Evolutionary conservation across 2,888 invertebrate species (phyloP).

Genomic region (Apotomis capreana): DNA sequence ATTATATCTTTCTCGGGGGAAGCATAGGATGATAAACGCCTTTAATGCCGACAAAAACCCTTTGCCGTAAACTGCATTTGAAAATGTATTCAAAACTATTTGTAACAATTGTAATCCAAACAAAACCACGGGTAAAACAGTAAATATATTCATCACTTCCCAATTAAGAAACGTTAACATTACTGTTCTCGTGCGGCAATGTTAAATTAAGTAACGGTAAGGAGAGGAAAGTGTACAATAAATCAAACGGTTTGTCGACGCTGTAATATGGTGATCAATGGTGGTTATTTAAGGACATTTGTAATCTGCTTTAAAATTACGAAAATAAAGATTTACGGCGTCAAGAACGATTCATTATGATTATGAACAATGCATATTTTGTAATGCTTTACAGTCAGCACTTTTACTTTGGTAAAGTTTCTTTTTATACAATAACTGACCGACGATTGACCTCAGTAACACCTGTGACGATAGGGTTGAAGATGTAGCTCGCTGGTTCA

Average conservation of each 20-base stretch:
- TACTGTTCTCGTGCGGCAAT: slow-evolving; percentile 35
- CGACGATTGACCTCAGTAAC: too few species aligned
- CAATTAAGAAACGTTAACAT: slow-evolving; percentile 59
- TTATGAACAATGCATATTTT: not conserved
- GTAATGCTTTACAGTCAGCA: not conserved
- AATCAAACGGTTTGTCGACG: slow-evolving; percentile 66
- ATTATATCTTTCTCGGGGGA: too few species aligned
- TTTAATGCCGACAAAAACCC: too few species aligned
- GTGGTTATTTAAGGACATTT: slow-evolving; percentile 26
- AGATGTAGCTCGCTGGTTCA: too few species aligned
- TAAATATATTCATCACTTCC: not conserved
- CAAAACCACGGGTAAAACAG: too few species aligned
- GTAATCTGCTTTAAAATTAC: slow-evolving; percentile 29
- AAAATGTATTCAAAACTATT: too few species aligned
- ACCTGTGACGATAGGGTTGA: too few species aligned
- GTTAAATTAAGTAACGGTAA: slow-evolving; percentile 74
- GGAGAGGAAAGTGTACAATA: slow-evolving; percentile 74
- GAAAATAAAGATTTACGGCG: slow-evolving; percentile 21
- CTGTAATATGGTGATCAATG: slow-evolving; percentile 61
- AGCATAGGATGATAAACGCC: too few species aligned
- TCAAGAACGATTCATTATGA: not conserved
- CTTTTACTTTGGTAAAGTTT: too few species aligned
- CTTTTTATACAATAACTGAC: too few species aligned
- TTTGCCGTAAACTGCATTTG: too few species aligned
- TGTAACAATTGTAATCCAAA: too few species aligned